phyloP scores from a whole-genome alignment of 2,888 invertebrate species.

The Ectemnius lituratus region DNA sequence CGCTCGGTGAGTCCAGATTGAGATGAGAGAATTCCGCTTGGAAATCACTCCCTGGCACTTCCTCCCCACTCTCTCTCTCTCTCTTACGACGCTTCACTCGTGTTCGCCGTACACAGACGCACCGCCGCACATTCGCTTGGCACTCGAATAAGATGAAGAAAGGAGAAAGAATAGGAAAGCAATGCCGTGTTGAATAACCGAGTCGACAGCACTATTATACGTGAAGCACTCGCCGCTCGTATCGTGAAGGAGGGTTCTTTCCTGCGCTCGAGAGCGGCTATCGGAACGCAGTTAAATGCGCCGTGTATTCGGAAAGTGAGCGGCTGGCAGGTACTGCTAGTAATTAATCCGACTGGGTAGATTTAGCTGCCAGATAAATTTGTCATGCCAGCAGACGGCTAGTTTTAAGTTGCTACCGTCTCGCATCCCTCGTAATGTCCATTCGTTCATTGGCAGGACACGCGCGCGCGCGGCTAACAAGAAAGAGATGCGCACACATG shows the following conservation, averaged over 20 bases:
- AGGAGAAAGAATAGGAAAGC: no score
- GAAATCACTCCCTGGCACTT: no score
- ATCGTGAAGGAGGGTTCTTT: background rate
- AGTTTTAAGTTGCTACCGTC: constrained; percentile 16
- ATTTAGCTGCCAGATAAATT: constrained; percentile 23
- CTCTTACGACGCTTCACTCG: no score
- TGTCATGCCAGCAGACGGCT: constrained; percentile 1
- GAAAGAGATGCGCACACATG: background rate
- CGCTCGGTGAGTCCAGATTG: constrained; percentile 55
- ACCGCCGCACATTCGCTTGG: no score
- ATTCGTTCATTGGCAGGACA: background rate
- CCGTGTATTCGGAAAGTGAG: constrained; percentile 3
- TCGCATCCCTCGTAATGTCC: background rate
- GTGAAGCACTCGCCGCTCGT: background rate
- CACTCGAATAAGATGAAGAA: no score
- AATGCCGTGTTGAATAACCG: no score
- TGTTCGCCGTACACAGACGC: no score
- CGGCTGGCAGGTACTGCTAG: background rate
- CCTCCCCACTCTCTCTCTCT: no score
- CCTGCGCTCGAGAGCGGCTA: background rate
- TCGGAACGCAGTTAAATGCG: background rate
- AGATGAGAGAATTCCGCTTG: no score
- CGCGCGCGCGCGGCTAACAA: background rate
- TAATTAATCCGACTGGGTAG: constrained; percentile 17
- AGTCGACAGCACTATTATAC: no score